Evolutionary conservation across 2,797 vertebrate genomes (phyloP), one percentile per base, ranked within the genome.

Genomic region (Scarus forsteni): DNA sequence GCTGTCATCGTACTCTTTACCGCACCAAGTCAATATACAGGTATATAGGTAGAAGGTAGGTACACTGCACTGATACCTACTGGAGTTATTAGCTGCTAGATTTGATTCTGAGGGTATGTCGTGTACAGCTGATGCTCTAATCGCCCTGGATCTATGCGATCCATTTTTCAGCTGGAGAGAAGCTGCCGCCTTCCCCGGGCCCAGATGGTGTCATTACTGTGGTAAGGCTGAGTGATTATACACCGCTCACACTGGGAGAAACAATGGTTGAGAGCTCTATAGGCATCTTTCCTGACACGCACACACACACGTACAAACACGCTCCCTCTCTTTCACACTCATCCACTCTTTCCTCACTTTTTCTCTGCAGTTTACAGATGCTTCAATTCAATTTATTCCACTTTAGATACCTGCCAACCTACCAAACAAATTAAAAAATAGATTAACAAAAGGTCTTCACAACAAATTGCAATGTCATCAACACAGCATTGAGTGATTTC

Each of bases 191-290:
- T 92, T 93, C 84, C 83, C 86, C 53, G 61, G 85, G 90, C 92
- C 91, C 94, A 94, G 93, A 94, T 94, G 94, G 93, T 91, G 90
- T 94, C 92, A 93, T 94, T 94, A 94, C 90, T 84, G 87, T 85
- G 85, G 87, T 91, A 88, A 92, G 92, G 92, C 93, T 94, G 93
- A 94, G 87, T 92, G 93, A 95, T 94, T 92, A 91, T 92, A 92
- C 88, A 88, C 85, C 65, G 68, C 88, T 90, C 89, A 86, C 90
- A 90, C 87, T 75, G 87, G 80, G 81, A 90, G 86, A 90, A 92
- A 92, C 91, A 90, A 92, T 86, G 80, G 84, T 87, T 86, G 76
- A 87, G 79, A 80, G 76, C 88, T 87, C 87, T 75, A 84, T 84
- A 87, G 83, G 81, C 89, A 83, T 84, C 85, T 77, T 85, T 81